Conservation (phyloP, 2,113 vertebrate species). For the Syrrhaptes paradoxus region DNA sequence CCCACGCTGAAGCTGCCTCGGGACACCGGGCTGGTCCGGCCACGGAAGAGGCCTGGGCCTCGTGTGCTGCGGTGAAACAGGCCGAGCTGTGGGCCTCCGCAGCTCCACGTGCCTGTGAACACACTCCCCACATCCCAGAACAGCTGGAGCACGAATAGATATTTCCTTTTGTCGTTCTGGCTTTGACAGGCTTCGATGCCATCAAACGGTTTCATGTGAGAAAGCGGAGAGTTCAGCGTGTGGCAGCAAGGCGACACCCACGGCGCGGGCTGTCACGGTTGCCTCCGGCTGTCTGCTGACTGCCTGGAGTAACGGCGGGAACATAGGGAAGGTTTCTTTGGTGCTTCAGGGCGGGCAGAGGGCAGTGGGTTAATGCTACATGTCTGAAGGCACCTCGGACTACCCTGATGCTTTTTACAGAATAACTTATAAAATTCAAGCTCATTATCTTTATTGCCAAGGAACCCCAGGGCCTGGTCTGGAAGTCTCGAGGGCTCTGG, state of each 20-base stretch:
- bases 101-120: rapidly evolving
- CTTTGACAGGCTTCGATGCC: neutral
- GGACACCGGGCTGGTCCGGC: rapidly evolving
- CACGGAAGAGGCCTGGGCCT: neutral
- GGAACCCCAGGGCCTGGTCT: neutral
- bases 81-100: rapidly evolving
- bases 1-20: rapidly evolving
- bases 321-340: neutral
- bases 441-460: neutral
- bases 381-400: neutral
- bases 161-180: neutral
- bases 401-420: neutral
- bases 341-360: neutral
- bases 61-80: rapidly evolving
- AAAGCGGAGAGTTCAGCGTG: rapidly evolving
- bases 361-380: neutral
- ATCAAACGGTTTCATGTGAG: rapidly evolving
- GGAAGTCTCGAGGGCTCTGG: neutral
- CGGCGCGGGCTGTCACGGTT: neutral
- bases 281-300: neutral
- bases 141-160: neutral
- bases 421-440: neutral
- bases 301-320: rapidly evolving
- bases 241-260: rapidly evolving
- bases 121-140: rapidly evolving